These are phyloP conservation scores for Halocaridina rubra DNA, from an alignment of 2,888 invertebrate species.

Conservation along the genomic window DNA sequence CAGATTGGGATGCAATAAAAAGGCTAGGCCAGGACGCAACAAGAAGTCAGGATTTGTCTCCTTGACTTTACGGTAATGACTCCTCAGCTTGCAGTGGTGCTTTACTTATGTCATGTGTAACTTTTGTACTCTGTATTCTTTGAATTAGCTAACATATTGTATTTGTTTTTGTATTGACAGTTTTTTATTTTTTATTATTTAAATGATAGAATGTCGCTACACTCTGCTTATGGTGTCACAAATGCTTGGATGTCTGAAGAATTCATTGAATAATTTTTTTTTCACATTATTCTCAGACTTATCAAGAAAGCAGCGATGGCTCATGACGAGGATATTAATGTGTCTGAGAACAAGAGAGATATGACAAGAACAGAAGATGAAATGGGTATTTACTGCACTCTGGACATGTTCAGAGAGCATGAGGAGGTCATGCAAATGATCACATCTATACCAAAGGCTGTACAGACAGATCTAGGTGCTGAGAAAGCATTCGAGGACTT, in stretches of 20 bases:
- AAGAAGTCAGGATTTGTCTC: too few species aligned
- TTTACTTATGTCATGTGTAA: too few species aligned
- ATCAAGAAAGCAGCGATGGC: conserved; percentile 8
- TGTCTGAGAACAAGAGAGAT: not conserved
- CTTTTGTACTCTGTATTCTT: too few species aligned
- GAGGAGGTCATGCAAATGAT: conserved; percentile 43
- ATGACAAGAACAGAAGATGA: conserved; percentile 6
- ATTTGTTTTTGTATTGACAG: not conserved
- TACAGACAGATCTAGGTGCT: not conserved
- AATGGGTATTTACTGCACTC: conserved; percentile 33
- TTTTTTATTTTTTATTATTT: too few species aligned
- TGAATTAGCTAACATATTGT: not conserved
- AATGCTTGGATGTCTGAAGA: too few species aligned
- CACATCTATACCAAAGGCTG: conserved; percentile 17
- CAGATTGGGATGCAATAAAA: too few species aligned
- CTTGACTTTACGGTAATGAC: too few species aligned
- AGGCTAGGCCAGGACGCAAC: too few species aligned
- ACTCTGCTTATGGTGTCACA: too few species aligned
- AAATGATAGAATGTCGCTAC: too few species aligned
- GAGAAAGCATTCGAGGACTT: conserved; percentile 58
- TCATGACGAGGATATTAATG: conserved; percentile 1
- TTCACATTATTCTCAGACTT: conserved; percentile 9
- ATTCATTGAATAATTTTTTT: not conserved
- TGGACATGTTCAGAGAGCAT: conserved; percentile 58
- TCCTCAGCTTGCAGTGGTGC: too few species aligned